Base-by-base conservation (phyloP, 2,888 invertebrate species). In the Carterocephalus palaemon region DNA sequence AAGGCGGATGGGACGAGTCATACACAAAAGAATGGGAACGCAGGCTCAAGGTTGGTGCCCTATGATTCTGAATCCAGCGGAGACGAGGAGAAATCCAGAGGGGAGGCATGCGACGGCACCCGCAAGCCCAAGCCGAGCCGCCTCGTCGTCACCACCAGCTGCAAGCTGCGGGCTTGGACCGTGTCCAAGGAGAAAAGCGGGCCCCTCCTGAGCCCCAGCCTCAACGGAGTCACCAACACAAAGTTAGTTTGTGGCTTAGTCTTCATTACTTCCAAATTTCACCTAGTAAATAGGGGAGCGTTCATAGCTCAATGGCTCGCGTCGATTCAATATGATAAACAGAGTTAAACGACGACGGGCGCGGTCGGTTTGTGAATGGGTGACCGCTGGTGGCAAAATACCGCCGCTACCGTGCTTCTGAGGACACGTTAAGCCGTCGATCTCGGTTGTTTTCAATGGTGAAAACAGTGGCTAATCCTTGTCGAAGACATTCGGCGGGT, bases 21-120 rank as follows among this genome's bases (percentile, higher is more conserved):
- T 43, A 51, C 60, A 13, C 67, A 67, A 22, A 67, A 69, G 48
- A 78, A 80, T 51, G 75, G 75, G 2, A 61, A 59, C 50, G 53
- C 65, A 10, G 62, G 66, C 20, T 76, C 82, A 6, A 74, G 75
- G 52, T 74, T 90, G 41, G 90, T 90, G 45, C 90, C 90, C 12
- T 90, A 90, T 57, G 90, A 89, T 58, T 88, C 88, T 0, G 90
- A 89, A 59, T 89, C 90, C 0, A 90, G 87, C 50, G 75, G 84
- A 2, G 87, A 88, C 12, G 62, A 62, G 2, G 63, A 63, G 7
- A 57, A 60, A 46, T 26, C 48, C 7, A 60, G 51, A 54, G 57
- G 48, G 47, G 60, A 56, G 8, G 48, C 45, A 4, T 37, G 47
- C 3, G 53, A 37, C 6, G 68, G 62, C 12, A 53, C 49, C 22